Evolutionary conservation across 1,140 invertebrate species (phyloP), one percentile per base, ranked within the genome.

Genomic region (Periplaneta americana): DNA sequence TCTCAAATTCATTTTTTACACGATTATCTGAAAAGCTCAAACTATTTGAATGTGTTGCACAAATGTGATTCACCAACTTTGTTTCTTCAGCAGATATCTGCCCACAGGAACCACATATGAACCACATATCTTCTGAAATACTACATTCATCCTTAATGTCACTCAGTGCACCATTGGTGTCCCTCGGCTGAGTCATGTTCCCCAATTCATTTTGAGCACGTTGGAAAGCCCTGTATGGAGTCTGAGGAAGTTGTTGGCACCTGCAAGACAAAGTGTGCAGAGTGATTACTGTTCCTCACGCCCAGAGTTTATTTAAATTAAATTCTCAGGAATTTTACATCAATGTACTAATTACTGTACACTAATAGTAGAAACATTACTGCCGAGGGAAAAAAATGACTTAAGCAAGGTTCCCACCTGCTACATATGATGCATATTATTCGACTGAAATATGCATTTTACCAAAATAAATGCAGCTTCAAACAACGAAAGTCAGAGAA

Each of bases 201-300:
- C 28, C 0, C 34, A 78, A 28, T 35, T 36, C 28, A 36, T 37
- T 78, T 36, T 78, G 34, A 8, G 39, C 39, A 31, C 28, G n/a
- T 28, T 78, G 77, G 18, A 78, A 78, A 78, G 35, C 35, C 36
- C 36, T 78, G 77, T 35, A 48, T 15, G 77, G 32, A 37, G 77
- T 78, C 77, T 32, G 77, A 32, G 77, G 34, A 48, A n/a, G 28
- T 28, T 31, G 35, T 39, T 48, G 77, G n/a, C n/a, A 78, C 77
- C 77, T 78, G 77, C 77, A 78, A 78, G 77, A 78, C 77, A 78
- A 78, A 78, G 48, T n/a, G 48, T 66, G 48, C 77, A 48, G 77
- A 78, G 77, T 34, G 15, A 78, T 78, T 78, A 78, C 77, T 31
- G 77, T 28, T 78, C 35, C n/a, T 31, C 17, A 22, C 8, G 77